Percentiles rank a stretch among this genome's conserved stretches.
Conservation (phyloP, 2,113 vertebrate genomes). For the Theristicus caerulescens region DNA sequence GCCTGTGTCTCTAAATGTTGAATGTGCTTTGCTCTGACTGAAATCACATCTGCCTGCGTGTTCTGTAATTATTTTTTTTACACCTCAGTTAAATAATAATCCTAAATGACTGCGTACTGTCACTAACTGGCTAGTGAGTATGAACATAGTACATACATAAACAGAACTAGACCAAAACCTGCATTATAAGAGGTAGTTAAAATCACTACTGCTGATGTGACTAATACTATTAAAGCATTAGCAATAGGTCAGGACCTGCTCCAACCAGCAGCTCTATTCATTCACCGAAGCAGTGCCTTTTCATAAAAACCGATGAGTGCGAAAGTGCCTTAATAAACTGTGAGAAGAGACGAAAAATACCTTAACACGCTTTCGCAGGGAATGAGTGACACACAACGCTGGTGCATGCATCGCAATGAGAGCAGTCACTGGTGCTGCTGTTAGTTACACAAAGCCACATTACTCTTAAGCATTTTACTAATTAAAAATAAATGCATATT, state of each 20-base stretch:
- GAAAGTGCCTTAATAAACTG: neutral
- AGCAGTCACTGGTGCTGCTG: neutral
- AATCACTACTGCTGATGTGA: neutral
- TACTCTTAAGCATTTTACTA: neutral
- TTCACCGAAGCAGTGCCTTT: fast-evolving
- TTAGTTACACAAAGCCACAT: neutral
- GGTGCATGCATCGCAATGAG: neutral
- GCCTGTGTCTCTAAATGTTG: neutral
- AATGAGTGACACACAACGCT: neutral
- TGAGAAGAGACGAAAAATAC: neutral
- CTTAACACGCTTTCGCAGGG: neutral
- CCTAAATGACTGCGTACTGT: neutral
- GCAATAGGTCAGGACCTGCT: neutral
- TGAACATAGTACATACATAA: neutral
- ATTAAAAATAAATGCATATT: neutral
- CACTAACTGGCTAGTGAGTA: neutral
- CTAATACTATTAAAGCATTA: neutral
- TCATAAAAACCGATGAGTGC: neutral
- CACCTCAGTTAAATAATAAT: neutral
- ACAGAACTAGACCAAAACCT: neutral
- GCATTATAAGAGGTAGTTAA: neutral
- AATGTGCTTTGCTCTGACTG: neutral
- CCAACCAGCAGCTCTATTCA: neutral
- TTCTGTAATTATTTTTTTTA: neutral
- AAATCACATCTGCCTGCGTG: neutral